Evolutionary conservation across 2,888 invertebrate genomes (phyloP).

Genomic region (Mechanitis messenoides): DNA sequence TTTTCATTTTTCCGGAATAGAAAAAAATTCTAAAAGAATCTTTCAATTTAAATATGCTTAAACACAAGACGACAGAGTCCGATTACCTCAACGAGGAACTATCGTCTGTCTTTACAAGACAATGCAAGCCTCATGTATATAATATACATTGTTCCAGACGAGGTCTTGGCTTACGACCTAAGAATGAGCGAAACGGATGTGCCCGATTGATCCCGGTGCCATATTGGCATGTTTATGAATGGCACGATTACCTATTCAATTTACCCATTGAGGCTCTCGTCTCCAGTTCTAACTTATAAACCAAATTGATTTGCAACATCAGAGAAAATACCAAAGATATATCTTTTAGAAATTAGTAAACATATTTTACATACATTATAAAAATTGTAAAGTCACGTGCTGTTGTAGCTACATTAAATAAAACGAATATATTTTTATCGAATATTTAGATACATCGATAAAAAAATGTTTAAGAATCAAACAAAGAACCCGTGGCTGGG

Average conservation of each 20-base stretch:
- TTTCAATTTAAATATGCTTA: not conserved
- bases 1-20: too few species aligned
- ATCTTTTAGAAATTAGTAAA: too few species aligned
- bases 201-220: constrained; percentile 57
- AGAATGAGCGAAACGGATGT: constrained; percentile 56
- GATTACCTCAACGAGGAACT: constrained; percentile 33
- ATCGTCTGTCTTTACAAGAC: constrained; percentile 16
- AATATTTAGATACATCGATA: not conserved
- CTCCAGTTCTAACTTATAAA: not conserved
- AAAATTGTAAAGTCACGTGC: too few species aligned
- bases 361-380: too few species aligned
- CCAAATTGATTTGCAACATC: too few species aligned
- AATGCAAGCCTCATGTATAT: constrained; percentile 25
- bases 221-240: constrained; percentile 64
- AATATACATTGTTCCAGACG: constrained; percentile 49
- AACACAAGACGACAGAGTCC: not conserved
- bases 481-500: constrained; percentile 23
- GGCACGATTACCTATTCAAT: constrained; percentile 35
- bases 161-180: constrained; percentile 38
- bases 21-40: not conserved
- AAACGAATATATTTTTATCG: too few species aligned
- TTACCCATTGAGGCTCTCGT: constrained; percentile 21
- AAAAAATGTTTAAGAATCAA: constrained; percentile 7
- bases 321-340: too few species aligned
- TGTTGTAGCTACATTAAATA: too few species aligned